A percentile compares a stretch with the other conserved stretches of the same genome.
Conservation (phyloP, 1,140 invertebrate genomes). For the Palaemon carinicauda region DNA sequence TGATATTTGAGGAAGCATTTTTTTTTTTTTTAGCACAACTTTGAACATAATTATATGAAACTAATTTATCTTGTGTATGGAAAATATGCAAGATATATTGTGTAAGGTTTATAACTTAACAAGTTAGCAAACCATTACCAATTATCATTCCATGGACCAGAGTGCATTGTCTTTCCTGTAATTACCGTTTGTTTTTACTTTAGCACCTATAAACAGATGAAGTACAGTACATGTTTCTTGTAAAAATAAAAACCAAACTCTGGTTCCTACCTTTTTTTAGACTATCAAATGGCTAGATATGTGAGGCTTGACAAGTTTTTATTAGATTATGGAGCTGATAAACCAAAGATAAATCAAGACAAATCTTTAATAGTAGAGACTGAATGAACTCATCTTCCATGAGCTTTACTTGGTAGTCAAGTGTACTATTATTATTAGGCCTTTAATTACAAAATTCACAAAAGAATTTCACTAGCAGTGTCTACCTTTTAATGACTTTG, state of each 20-base stretch:
- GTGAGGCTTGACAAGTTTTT: neutral
- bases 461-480: no score
- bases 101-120: neutral
- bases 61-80: neutral
- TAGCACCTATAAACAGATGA: neutral
- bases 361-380: neutral
- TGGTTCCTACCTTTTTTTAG: conserved; percentile 22
- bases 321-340: conserved; percentile 15
- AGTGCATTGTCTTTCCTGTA: conserved; percentile 6
- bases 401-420: no score
- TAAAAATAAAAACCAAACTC: conserved; percentile 9
- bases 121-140: conserved; percentile 1
- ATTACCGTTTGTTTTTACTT: neutral
- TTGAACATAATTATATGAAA: neutral
- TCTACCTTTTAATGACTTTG: no score
- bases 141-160: conserved; percentile 38
- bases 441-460: no score
- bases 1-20: conserved; percentile 27
- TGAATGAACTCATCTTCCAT: no score
- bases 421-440: no score
- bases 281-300: conserved; percentile 13
- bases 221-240: conserved; percentile 11
- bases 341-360: conserved; percentile 14
- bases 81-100: neutral
- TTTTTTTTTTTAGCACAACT: neutral